Evolutionary conservation across 2,797 vertebrate species (phyloP).

Genomic region (Coreius guichenoti): DNA sequence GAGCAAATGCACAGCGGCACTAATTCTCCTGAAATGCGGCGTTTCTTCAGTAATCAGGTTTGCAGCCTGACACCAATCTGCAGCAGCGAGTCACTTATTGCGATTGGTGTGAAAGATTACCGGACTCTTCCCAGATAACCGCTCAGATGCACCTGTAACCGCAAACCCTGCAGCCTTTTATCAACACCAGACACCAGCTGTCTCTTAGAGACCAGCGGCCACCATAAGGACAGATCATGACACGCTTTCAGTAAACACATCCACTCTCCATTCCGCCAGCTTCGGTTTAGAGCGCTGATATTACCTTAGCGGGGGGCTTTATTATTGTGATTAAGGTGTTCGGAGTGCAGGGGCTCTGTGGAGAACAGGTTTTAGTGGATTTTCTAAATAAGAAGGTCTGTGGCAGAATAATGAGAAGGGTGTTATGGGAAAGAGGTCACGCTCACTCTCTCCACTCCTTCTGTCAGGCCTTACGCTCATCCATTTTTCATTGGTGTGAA

Average conservation of each 20-base stretch:
- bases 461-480: conserved; percentile 75
- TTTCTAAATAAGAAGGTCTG: conserved; percentile 1
- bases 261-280: neutral
- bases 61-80: neutral
- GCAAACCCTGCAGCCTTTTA: conserved; percentile 36
- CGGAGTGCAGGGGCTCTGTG: neutral
- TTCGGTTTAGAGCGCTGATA: neutral
- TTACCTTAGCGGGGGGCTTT: neutral
- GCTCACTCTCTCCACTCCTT: conserved; percentile 59
- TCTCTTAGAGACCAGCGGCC: conserved; percentile 22
- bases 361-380: conserved; percentile 31
- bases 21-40: neutral
- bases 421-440: conserved; percentile 30
- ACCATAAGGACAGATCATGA: neutral
- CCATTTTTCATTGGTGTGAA: conserved; percentile 77
- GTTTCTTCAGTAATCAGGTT: conserved; percentile 36
- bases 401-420: conserved; percentile 1
- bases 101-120: conserved; percentile 18
- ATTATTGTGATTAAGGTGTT: neutral
- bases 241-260: conserved; percentile 1
- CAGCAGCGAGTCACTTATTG: conserved; percentile 6
- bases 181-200: conserved; percentile 47
- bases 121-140: conserved; percentile 17
- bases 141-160: conserved; percentile 30
- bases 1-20: neutral